These are phyloP conservation scores for Ceratothoa steindachneri DNA, from an alignment of 2,888 invertebrate genomes.

Conservation along the genomic window DNA sequence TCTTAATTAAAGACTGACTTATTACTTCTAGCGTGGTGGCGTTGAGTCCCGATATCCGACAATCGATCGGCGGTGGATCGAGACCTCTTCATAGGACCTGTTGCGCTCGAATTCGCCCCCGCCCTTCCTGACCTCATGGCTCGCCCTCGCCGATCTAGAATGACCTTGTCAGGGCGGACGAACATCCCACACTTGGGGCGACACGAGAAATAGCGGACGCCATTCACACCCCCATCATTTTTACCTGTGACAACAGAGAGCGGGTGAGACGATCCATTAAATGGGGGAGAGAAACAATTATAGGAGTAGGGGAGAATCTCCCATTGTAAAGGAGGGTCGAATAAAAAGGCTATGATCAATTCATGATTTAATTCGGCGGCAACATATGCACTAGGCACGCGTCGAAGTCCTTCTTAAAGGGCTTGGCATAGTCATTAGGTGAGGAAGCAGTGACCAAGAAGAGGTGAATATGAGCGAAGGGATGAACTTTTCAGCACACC, in stretches of 20 bases:
- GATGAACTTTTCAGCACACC: too few relatives aligned
- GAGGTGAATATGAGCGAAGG: too few relatives aligned
- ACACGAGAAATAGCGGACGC: slow-evolving; percentile 63
- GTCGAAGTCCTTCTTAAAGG: too few relatives aligned
- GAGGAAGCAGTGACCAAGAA: too few relatives aligned
- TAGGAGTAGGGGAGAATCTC: too few relatives aligned
- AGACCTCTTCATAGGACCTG: slow-evolving; percentile 40
- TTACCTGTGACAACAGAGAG: slow-evolving; percentile 56
- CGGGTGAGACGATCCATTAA: not conserved
- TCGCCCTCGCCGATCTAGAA: slow-evolving; percentile 51
- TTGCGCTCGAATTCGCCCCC: not conserved
- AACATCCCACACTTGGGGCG: slow-evolving; percentile 61
- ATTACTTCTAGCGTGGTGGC: slow-evolving; percentile 42
- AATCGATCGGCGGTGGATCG: slow-evolving; percentile 42
- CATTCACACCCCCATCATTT: slow-evolving; percentile 63
- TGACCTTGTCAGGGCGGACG: slow-evolving; percentile 59
- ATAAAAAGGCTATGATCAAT: too few relatives aligned
- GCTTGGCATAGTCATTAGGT: too few relatives aligned
- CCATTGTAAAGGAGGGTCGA: too few relatives aligned
- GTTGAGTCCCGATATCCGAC: slow-evolving; percentile 37
- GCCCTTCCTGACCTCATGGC: slow-evolving; percentile 33
- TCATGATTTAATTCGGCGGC: too few relatives aligned
- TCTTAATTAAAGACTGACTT: too few relatives aligned
- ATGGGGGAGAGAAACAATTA: not conserved
- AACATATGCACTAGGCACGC: too few relatives aligned